phyloP scores from a whole-genome alignment of 2,797 vertebrate species.

The Rhynchonycteris naso region DNA sequence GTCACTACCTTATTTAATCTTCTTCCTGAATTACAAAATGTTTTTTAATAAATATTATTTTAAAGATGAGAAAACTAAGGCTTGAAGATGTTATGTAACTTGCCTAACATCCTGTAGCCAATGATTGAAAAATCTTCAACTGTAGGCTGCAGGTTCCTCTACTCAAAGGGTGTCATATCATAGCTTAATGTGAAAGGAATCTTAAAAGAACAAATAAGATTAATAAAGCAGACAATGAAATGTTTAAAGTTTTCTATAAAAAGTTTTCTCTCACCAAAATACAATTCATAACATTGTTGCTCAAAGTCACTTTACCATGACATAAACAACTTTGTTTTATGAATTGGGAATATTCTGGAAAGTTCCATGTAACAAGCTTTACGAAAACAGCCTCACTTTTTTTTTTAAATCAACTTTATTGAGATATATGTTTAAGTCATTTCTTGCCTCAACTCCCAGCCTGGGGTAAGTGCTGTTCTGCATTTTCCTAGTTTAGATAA shows the following conservation, averaged over 20 bases:
- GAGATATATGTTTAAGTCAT: neutral
- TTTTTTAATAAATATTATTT: neutral
- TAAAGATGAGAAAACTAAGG: neutral
- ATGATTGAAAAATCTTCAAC: neutral
- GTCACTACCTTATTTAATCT: neutral
- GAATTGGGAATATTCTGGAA: neutral
- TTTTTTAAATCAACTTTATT: neutral
- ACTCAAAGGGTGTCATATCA: neutral
- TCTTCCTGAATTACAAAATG: neutral
- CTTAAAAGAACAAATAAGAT: neutral
- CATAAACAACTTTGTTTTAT: neutral
- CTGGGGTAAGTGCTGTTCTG: neutral
- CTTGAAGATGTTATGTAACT: neutral
- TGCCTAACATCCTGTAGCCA: neutral
- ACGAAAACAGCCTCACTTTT: neutral
- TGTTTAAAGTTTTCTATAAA: neutral
- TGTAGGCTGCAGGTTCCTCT: neutral
- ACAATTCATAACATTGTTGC: neutral
- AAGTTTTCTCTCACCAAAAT: neutral
- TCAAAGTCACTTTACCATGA: neutral
- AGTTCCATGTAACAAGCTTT: neutral
- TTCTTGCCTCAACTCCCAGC: neutral
- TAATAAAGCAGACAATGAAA: neutral
- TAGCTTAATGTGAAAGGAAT: neutral
- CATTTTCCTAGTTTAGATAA: neutral